Conservation (phyloP, 2,797 vertebrate genomes). For the Melanotaenia trifasciata region DNA sequence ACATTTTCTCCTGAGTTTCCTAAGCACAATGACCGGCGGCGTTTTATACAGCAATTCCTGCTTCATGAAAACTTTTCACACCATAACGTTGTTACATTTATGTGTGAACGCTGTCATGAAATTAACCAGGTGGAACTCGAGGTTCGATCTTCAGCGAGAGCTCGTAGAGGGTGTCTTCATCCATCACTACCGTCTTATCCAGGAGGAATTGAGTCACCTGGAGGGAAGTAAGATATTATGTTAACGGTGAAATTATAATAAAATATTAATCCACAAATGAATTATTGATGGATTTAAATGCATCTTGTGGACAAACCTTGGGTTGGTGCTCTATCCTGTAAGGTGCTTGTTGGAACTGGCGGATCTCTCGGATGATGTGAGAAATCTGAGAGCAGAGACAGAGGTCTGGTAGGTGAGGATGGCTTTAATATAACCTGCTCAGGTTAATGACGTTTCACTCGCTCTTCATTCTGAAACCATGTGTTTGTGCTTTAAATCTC, state of each 20-base stretch:
- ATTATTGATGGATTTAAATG: background rate
- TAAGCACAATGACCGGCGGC: slow-evolving; percentile 19
- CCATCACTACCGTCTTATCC: slow-evolving; percentile 93
- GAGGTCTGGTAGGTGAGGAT: background rate
- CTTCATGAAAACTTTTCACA: slow-evolving; percentile 4
- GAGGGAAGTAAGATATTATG: background rate
- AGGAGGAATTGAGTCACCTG: slow-evolving; percentile 97
- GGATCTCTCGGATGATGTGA: slow-evolving; percentile 96
- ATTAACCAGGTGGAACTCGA: slow-evolving; percentile 84
- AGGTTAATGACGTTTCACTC: too few species aligned
- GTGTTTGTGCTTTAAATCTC: too few species aligned
- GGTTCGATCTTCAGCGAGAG: slow-evolving; percentile 95
- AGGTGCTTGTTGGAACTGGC: slow-evolving; percentile 95
- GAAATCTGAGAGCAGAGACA: slow-evolving; percentile 87
- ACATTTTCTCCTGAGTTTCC: slow-evolving; percentile 78
- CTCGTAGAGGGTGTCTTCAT: slow-evolving; percentile 95
- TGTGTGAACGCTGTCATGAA: background rate
- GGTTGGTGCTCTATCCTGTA: slow-evolving; percentile 96
- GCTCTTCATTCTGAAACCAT: too few species aligned
- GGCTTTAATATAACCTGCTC: background rate
- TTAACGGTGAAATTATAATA: too few species aligned
- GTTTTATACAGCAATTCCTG: slow-evolving; percentile 9
- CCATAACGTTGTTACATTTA: background rate
- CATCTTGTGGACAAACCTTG: slow-evolving; percentile 82
- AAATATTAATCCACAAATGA: rapidly evolving